Evolutionary conservation across 2,113 vertebrate genomes (phyloP).

Genomic region (Dasyornis broadbenti): DNA sequence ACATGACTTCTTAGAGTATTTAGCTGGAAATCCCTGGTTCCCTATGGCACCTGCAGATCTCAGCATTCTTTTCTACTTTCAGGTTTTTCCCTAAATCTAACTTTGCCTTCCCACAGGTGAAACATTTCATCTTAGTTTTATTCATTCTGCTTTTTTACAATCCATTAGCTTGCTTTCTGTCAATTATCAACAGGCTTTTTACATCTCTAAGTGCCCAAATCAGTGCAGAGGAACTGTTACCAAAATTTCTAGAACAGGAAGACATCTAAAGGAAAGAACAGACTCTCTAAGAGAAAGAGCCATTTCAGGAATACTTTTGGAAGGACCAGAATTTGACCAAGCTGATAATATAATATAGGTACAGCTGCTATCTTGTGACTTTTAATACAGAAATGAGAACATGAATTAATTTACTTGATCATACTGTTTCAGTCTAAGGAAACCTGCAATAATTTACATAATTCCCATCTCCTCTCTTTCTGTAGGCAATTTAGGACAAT

Average conservation of each 20-base stretch:
- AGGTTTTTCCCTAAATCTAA: neutral
- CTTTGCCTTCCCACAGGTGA: neutral
- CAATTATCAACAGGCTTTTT: neutral
- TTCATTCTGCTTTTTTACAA: neutral
- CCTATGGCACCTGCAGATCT: neutral
- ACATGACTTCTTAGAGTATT: neutral
- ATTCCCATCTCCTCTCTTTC: conserved; percentile 29
- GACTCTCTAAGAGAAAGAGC: neutral
- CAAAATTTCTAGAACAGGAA: neutral
- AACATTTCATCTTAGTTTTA: neutral
- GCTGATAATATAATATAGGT: neutral
- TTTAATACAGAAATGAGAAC: conserved; percentile 3
- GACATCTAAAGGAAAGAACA: neutral
- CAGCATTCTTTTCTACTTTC: neutral
- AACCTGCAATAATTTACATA: conserved; percentile 54
- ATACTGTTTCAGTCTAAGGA: neutral
- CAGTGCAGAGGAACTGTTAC: neutral
- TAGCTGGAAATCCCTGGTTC: neutral
- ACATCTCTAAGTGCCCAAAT: neutral
- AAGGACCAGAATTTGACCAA: neutral
- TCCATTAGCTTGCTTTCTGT: neutral
- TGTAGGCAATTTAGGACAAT: conserved; percentile 60
- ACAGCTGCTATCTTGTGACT: neutral
- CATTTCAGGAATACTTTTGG: neutral
- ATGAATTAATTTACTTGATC: conserved; percentile 31